phyloP scores from a whole-genome alignment of 1,140 invertebrate species.

The Brachionus koreanus region DNA sequence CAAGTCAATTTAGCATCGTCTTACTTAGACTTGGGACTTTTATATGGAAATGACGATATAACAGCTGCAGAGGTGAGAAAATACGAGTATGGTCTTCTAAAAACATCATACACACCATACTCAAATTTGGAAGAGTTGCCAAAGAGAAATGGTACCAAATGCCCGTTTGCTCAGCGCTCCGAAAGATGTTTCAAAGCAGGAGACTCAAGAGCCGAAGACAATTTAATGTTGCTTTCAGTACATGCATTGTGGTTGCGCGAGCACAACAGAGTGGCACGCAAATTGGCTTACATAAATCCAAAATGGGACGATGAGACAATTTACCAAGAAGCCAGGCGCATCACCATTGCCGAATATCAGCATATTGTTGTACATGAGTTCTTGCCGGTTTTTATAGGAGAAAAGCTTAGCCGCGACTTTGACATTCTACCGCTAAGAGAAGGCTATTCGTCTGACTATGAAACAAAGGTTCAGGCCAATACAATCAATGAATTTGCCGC shows the following conservation, averaged over 20 bases:
- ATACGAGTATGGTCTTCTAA: slow-evolving; percentile 8
- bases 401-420: not conserved
- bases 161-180: not conserved
- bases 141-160: not conserved
- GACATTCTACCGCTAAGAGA: not conserved
- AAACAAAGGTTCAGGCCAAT: not conserved
- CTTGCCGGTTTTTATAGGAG: slow-evolving; percentile 81
- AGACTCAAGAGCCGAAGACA: not conserved
- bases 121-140: slow-evolving; percentile 26
- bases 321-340: slow-evolving; percentile 73
- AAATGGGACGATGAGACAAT: slow-evolving; percentile 47
- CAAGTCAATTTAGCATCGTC: not conserved
- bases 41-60: not conserved
- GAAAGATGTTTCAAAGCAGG: slow-evolving; percentile 18
- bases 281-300: slow-evolving; percentile 46
- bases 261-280: slow-evolving; percentile 49
- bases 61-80: not conserved
- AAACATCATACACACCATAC: not conserved
- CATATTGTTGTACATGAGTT: slow-evolving; percentile 92
- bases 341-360: slow-evolving; percentile 82
- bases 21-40: not conserved
- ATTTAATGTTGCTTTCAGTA: slow-evolving; percentile 52
- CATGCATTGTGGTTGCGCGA: slow-evolving; percentile 69
- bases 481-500: slow-evolving; percentile 25
- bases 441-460: slow-evolving; percentile 46